Evolutionary conservation across 23 tunicate species (phyloP).

Genomic region (Pegea sp.): DNA sequence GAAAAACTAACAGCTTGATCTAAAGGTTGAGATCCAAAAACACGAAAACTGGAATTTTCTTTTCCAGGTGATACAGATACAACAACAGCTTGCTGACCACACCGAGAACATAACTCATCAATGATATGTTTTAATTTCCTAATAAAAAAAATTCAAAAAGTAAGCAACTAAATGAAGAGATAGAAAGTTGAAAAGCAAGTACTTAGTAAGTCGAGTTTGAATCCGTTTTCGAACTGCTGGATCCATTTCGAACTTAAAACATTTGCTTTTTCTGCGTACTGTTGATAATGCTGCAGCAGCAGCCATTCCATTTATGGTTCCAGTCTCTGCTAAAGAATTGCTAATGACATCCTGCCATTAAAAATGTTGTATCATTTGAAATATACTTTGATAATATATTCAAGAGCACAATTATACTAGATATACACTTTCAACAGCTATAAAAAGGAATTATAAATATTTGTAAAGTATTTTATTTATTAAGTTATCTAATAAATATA

Average conservation of each 20-base stretch:
- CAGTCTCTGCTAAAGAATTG: constrained; percentile 24
- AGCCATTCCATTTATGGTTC: constrained; percentile 58
- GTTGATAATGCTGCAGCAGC: constrained; percentile 83
- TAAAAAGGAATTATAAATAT: no score
- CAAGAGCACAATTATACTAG: no score
- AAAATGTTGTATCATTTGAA: no score
- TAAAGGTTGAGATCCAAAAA: constrained; percentile 69
- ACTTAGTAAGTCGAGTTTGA: constrained; percentile 52
- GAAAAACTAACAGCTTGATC: constrained; percentile 79
- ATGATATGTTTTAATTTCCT: constrained; percentile 77
- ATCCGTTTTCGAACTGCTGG: constrained; percentile 62
- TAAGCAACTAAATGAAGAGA: background rate
- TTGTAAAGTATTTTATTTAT: no score
- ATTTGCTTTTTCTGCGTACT: constrained; percentile 15
- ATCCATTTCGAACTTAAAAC: constrained; percentile 54
- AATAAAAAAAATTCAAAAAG: background rate
- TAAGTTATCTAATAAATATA: no score
- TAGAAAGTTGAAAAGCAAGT: background rate
- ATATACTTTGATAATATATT: no score
- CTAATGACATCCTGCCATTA: constrained; percentile 42
- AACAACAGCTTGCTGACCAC: constrained; percentile 90
- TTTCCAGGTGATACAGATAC: constrained; percentile 79
- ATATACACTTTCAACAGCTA: no score
- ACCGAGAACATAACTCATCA: constrained; percentile 61
- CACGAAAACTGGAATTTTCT: constrained; percentile 41